A percentile compares a stretch with the other conserved stretches of the same genome.
These are phyloP conservation scores for Rhinoraja longicauda DNA, from an alignment of 2,797 vertebrate species.

Conservation along the genomic window DNA sequence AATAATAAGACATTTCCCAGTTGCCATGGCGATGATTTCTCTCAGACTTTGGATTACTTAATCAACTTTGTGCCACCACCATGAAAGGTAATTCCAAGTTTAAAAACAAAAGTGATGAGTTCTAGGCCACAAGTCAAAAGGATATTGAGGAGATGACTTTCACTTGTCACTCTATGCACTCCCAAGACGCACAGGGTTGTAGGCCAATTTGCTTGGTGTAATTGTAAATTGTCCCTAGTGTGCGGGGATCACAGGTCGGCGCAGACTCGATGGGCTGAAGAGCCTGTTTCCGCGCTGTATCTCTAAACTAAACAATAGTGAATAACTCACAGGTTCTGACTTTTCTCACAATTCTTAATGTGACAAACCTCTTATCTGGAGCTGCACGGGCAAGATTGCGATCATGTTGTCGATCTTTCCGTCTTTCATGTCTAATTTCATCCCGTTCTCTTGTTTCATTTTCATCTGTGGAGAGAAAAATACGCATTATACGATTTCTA, in stretches of 20 bases:
- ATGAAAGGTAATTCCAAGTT: neutral
- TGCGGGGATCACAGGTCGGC: too few species aligned
- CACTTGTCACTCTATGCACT: neutral
- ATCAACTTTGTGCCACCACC: too few species aligned
- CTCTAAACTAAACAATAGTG: too few species aligned
- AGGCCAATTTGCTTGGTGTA: too few species aligned
- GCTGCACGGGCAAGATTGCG: conserved; percentile 89
- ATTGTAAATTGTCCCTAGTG: too few species aligned
- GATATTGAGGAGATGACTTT: neutral
- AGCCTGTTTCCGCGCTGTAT: too few species aligned
- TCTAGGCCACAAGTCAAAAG: neutral
- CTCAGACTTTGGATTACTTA: too few species aligned
- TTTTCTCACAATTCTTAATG: neutral
- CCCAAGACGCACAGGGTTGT: too few species aligned
- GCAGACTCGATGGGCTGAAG: too few species aligned
- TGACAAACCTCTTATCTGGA: conserved; percentile 84
- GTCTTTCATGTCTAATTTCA: conserved; percentile 85
- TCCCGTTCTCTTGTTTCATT: conserved; percentile 84
- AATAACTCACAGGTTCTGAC: neutral
- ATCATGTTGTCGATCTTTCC: conserved; percentile 91
- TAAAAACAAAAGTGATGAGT: neutral
- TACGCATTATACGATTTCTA: neutral
- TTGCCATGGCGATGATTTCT: too few species aligned
- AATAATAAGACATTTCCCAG: too few species aligned
- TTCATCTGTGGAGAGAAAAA: conserved; percentile 65